Evolutionary conservation across 1,140 invertebrate genomes (phyloP), one percentile per base, ranked within the genome.

Genomic region (Drosophila sturtevanti): DNA sequence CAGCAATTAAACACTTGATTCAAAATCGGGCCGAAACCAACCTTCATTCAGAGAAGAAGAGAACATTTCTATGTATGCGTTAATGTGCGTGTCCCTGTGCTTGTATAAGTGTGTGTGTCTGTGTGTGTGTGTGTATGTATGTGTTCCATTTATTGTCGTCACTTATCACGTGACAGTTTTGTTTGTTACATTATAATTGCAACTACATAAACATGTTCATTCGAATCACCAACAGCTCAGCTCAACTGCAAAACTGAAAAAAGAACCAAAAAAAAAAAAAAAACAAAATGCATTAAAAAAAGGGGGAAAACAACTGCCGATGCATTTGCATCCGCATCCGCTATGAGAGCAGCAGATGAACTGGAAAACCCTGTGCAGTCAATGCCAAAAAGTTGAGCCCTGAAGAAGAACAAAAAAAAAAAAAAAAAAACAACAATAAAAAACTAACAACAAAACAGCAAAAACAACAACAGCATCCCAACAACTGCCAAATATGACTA

Each of bases 361-460:
- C 69, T 84, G 77, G 55, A 80, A 86, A 68, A 35, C 37, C 52
- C 66, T 63, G 54, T 58, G 60, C 52, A 81, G 35, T 70, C 78
- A 72, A 86, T 86, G 78, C 67, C 69, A 81, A 81, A 62, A 64
- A 86, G 78, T 77, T 86, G 77, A 85, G 68, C 38, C 56, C 44
- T 24, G 54, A 67, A 31, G 27, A 31, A 31, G 4, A 31, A 31
- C 5, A 31, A 31, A 31, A 31, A 31, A 31, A 31, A 31, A 24
- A 38, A 37, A 74, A 63, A n/a, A n/a, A n/a, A n/a, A n/a, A n/a
- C n/a, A n/a, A n/a, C n/a, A n/a, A n/a, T n/a, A n/a, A n/a, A n/a
- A n/a, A n/a, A n/a, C n/a, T n/a, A n/a, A n/a, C n/a, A n/a, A n/a
- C n/a, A n/a, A n/a, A n/a, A n/a, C n/a, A n/a, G n/a, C n/a, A 31